Evolutionary conservation across 1,140 invertebrate species (phyloP), one percentile per base, ranked within the genome.

Genomic region (Meloidogyne chitwoodi): DNA sequence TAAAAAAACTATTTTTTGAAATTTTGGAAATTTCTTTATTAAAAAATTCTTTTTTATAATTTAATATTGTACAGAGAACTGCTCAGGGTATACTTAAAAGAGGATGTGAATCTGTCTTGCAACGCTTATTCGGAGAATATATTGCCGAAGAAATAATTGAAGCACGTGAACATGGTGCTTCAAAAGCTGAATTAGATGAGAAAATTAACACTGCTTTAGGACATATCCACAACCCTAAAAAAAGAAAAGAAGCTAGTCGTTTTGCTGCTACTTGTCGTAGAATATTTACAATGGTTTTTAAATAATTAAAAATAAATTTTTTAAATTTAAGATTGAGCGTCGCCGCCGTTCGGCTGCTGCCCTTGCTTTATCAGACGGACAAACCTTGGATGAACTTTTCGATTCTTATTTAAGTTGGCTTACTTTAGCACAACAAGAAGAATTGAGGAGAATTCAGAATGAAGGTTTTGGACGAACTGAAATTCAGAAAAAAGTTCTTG

Each of bases 321-420:
- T 38, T 68, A 19, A 34, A 16, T 19, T 22, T 16, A 41, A 38
- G 64, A 41, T 16, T 61, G 31, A 79, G 29, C 66, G 76, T 8
- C 41, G 66, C 12, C 41, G 61, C 12, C 31, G 77, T 14, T 14
- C 41, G 8, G 71, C 29, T 29, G 22, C 41, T 56, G 2, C 44
- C 44, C 14, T 29, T 16, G 3, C 24, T 4, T 38, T 38, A 38
- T 0, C 3, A 38, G 70, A 56, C 11, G 48, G 80, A 27, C 61
- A 79, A 29, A 68, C 26, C 10, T 62, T 82, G n/a, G 81, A 83
- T n/a, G 75, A 83, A 10, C 80, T 66, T 41, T 64, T 83, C 26
- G 44, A 68, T 31, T 68, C 63, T 27, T 70, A 82, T 73, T 67
- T 82, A 27, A 64, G 4, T 44, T 82, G 81, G 81, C 63, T 82